Percentiles rank a stretch among this genome's conserved stretches.
Conservation (phyloP, 2,797 vertebrate genomes). For the Calcarius lapponicus region DNA sequence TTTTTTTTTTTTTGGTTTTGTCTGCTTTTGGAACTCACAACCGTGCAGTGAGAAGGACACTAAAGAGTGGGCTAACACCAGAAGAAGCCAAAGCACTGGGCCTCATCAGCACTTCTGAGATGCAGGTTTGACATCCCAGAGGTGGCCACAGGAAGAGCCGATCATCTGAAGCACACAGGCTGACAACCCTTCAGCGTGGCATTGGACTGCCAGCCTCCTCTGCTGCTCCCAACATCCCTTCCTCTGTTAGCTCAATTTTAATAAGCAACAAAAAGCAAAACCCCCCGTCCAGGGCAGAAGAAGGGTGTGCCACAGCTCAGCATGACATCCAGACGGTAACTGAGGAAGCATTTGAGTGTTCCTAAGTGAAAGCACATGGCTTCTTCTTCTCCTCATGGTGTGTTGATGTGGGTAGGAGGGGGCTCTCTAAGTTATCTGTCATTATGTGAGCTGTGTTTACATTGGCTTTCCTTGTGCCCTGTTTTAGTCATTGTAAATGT, state of each 20-base stretch:
- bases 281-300: constrained; percentile 17
- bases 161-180: constrained; percentile 53
- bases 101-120: constrained; percentile 88
- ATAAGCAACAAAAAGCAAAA: not conserved
- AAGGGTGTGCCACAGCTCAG: not conserved
- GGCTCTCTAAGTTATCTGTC: constrained; percentile 29
- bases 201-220: constrained; percentile 51
- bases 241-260: constrained; percentile 44
- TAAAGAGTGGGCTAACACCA: constrained; percentile 91
- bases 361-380: not conserved
- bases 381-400: not conserved
- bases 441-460: constrained; percentile 55
- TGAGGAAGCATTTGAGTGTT: not conserved
- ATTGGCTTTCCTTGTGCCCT: constrained; percentile 60
- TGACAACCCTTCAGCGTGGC: not conserved
- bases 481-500: constrained; percentile 61
- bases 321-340: not conserved
- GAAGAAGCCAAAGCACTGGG: constrained; percentile 95
- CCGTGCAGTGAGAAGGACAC: constrained; percentile 89
- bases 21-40: not conserved
- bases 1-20: not conserved
- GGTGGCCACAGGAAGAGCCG: not conserved
- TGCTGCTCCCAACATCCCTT: constrained; percentile 32
- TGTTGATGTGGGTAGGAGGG: not conserved
- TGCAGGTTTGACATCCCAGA: constrained; percentile 87